Percentiles rank a stretch among this genome's conserved stretches.
These are phyloP conservation scores for Eunapius fragilis DNA, from an alignment of 37 sponge, comb jelly and placozoan species.

Conservation along the genomic window DNA sequence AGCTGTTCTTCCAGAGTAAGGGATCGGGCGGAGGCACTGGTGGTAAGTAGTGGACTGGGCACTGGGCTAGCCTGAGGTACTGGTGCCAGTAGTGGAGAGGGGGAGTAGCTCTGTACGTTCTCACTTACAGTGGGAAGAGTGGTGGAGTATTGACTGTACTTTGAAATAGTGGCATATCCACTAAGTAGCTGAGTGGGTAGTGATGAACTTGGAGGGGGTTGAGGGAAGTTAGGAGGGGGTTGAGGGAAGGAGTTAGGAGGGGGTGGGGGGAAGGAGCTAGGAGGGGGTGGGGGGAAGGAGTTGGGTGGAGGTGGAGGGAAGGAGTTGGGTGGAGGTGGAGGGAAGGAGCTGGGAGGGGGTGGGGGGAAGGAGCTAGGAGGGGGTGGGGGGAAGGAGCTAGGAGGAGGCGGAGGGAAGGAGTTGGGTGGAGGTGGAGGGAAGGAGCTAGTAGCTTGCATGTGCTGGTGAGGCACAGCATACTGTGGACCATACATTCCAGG, in stretches of 20 bases:
- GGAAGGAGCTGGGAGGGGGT: background rate
- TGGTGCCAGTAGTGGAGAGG: background rate
- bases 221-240: background rate
- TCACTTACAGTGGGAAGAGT: background rate
- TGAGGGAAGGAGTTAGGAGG: background rate
- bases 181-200: background rate
- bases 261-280: background rate
- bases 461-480: background rate
- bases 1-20: background rate
- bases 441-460: slow-evolving; percentile 2
- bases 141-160: background rate
- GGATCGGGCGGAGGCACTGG: background rate
- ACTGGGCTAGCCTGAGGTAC: background rate
- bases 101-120: background rate
- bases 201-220: background rate
- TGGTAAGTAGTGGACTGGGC: background rate
- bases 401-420: background rate
- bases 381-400: background rate
- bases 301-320: background rate
- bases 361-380: background rate
- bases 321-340: background rate
- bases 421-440: slow-evolving; percentile 23
- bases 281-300: background rate
- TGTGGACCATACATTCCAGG: slow-evolving; percentile 12
- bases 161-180: background rate